Base-by-base conservation (phyloP, 2,113 vertebrate genomes). In the Oreochromis niloticus region DNA sequence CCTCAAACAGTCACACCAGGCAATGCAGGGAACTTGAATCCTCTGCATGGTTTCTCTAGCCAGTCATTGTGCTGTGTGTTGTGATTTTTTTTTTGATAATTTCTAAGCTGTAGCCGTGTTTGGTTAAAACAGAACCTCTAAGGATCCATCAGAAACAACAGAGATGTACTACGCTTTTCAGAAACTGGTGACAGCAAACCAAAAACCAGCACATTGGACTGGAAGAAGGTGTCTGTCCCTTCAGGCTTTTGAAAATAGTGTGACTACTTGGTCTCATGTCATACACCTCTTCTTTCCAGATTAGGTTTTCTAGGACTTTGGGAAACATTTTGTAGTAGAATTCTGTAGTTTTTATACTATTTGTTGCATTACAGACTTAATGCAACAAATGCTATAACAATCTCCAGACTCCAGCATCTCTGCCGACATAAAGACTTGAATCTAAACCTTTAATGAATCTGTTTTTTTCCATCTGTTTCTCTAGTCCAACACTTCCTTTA, bases 401-500 rank as follows among this genome's bases (percentile, higher is more conserved):
- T 0, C 24, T 57, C 43, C 14, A 61, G n/a, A 43, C n/a, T 57
- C 16, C 7, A 43, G 11, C 39, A 3, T 81, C 30, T 16, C 24
- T 39, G 61, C 41, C 19, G 4, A 61, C 81, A 80, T 2, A 48
- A 57, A 61, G 6, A 78, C 48, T 39, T 81, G 32, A 81, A 6
- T 13, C 5, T 27, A 63, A 50, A 14, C 48, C 30, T 73, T 59
- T 73, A 8, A 75, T 34, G 32, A 19, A 41, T 56, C 9, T 80
- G 4, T 11, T 80, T 80, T 34, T 50, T 81, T 32, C 46, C 84
- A 75, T 89, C 13, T 87, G 7, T 85, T 48, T 57, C 85, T 92
- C 52, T 91, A 99, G 99, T 98, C 98, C 41, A 99, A 97, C 87
- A 99, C 99, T 0, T 98, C 98, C 1, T 99, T 99, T 92, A 99